Base-by-base conservation (phyloP, 2,113 vertebrate genomes). In the Grantiella picta region DNA sequence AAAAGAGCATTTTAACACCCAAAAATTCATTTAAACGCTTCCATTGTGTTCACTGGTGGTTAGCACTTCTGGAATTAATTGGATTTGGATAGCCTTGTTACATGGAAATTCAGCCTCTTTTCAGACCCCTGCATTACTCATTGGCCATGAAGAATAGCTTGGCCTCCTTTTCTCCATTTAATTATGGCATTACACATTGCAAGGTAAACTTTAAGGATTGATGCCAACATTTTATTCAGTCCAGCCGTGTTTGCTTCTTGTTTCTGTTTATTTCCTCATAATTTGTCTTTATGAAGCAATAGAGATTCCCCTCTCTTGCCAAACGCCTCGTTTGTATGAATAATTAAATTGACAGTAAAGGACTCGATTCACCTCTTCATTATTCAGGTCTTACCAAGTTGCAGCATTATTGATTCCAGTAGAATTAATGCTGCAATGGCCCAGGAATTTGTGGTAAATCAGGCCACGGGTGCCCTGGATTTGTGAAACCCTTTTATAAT, bases 181-280 rank as follows among this genome's bases (percentile, higher is more conserved):
- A 52, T 69, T 54, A 71, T 78, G 64, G 52, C 64, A 79, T 92
- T 89, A 68, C 28, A 45, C 12, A 76, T 53, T 75, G 88, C 72
- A 88, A 95, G 72, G 94, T 92, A 96, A 95, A 92, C 94, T 94
- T 92, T 12, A 44, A 75, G 87, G 88, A 96, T 88, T 79, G 85
- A 84, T 75, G 53, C 90, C 80, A 94, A 52, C 56, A 6, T 89
- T 95, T 95, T 78, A 81, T 71, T 93, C 82, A 89, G 61, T 82
- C 45, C 80, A 94, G 29, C 79, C 90, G 20, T 8, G 27, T 75
- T 83, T 70, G 52, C 77, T 92, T 82, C 86, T 13, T 76, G 72
- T 68, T 89, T 76, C 81, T 83, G 57, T 93, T 93, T 84, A 96
- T 94, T 84, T 87, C 53, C 69, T 66, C 82, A 78, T 93, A 90